Base-by-base conservation (phyloP, 2,113 vertebrate species). In the Ranitomeya variabilis region DNA sequence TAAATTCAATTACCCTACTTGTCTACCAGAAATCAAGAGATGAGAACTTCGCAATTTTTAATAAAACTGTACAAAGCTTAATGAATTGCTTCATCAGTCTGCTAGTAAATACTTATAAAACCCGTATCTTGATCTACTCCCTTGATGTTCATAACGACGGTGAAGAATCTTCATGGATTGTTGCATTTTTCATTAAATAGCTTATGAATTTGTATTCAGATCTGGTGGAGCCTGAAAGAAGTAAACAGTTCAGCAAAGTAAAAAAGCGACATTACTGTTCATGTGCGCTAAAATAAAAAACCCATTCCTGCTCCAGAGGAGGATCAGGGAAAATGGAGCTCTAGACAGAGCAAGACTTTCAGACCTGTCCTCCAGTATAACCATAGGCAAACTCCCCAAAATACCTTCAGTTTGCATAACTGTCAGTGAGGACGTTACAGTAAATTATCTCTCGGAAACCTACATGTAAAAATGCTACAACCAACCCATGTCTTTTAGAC, bases 161-260 rank as follows among this genome's bases (percentile, higher is more conserved):
- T 45, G 23, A 76, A 76, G 52, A 52, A 76, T 76, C 73, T 76
- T 76, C 73, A 76, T 76, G 73, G 73, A 76, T 76, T 76, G 45
- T 52, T 76, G 73, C 73, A 76, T 76, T 76, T 76, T 76, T 76
- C 73, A 76, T 76, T 76, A 76, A 21, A 76, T 76, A 52, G 73
- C 15, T 76, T 76, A 74, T 51, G 37, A 45, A 45, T 69, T 69
- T 69, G 23, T 69, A 69, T 69, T 69, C 66, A 26, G 66, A 69
- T 74, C 71, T 74, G 31, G 31, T 74, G 71, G 7, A 52, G 73
- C 73, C 45, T 76, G 73, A 51, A 76, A 19, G 45, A 76, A 76
- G 45, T 7, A 76, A 76, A 76, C 45, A 19, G 45, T 13, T 76
- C 26, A 45, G 26, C 71, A 6, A 12, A 76, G 45, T 21, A 51